Base-by-base conservation (phyloP, 2,888 invertebrate genomes). In the Drosophila mayaguana region DNA sequence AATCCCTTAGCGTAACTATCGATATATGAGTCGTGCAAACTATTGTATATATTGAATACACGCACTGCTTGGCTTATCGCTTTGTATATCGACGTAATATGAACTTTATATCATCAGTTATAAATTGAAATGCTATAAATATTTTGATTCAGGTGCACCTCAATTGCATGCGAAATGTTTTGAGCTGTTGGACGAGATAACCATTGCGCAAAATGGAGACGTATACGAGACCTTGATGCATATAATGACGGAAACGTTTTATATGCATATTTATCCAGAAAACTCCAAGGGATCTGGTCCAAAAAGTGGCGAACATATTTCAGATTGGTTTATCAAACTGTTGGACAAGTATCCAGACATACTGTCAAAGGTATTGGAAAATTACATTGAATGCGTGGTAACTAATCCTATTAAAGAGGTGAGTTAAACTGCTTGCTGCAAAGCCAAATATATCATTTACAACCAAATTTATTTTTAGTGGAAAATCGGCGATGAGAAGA, bases 141-240 rank as follows among this genome's bases (percentile, higher is more conserved):
- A 6, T 36, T 2, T 25, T 25, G 0, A 3, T 51, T 63, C 75
- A 92, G 92, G 90, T 80, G 89, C 91, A 0, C 88, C 87, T 0
- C 89, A 89, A 28, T 64, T 93, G 45, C 92, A 93, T 60, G 59
- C 59, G 0, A 92, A 92, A 62, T 92, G 91, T 53, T 93, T 89
- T 62, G 93, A 93, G 45, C 83, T 93, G 0, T 87, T 91, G 14
- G 91, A 91, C 14, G 93, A 92, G 72, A 87, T 92, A 40, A 78
- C 91, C 25, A 92, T 90, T 61, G 91, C 91, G 2, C 93, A 93
- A 20, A 92, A 93, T 75, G 92, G 92, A 0, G 91, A 92, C 72
- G 92, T 92, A 0, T 84, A 92, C 12, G 81, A 90, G 5, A 93
- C 93, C 0, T 78, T 93, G 0, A 79, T 90, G 61, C 85, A 92